Percentiles rank a stretch among this genome's conserved stretches.
Evolutionary conservation across 92 coral and sea anemone genomes (phyloP).

Genomic region (Parazoanthus swiftii): DNA sequence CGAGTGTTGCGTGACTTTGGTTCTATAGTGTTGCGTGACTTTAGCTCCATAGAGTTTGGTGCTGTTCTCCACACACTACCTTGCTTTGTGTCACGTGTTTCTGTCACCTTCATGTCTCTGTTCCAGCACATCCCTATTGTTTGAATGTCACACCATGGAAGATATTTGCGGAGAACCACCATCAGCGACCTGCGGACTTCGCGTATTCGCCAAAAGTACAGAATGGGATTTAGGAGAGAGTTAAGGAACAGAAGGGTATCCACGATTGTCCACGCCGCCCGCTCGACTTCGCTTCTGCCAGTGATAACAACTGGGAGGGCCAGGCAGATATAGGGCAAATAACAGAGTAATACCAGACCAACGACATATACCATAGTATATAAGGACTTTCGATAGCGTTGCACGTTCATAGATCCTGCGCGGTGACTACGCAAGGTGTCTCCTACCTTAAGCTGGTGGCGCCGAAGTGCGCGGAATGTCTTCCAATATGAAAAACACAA

Average conservation of each 20-base stretch:
- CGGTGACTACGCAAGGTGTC: slow-evolving; percentile 8
- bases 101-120: background rate
- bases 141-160: background rate
- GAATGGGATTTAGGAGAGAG: slow-evolving; percentile 54
- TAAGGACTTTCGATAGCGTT: slow-evolving; percentile 41
- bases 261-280: slow-evolving; percentile 49
- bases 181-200: slow-evolving; percentile 49
- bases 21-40: slow-evolving; percentile 23
- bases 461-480: slow-evolving; percentile 42
- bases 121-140: background rate
- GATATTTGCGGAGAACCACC: background rate
- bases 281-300: slow-evolving; percentile 46
- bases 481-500: slow-evolving; percentile 49
- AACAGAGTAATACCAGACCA: slow-evolving; percentile 50
- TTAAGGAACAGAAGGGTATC: slow-evolving; percentile 51
- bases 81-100: slow-evolving; percentile 30
- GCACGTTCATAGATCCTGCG: slow-evolving; percentile 24
- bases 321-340: slow-evolving; percentile 52
- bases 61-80: background rate
- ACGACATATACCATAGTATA: slow-evolving; percentile 55
- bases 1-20: background rate
- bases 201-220: slow-evolving; percentile 57
- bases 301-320: slow-evolving; percentile 42
- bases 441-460: slow-evolving; percentile 1
- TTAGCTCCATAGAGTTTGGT: background rate